Evolutionary conservation across 2,797 vertebrate genomes (phyloP).

Genomic region (Pangasius larnaudii): DNA sequence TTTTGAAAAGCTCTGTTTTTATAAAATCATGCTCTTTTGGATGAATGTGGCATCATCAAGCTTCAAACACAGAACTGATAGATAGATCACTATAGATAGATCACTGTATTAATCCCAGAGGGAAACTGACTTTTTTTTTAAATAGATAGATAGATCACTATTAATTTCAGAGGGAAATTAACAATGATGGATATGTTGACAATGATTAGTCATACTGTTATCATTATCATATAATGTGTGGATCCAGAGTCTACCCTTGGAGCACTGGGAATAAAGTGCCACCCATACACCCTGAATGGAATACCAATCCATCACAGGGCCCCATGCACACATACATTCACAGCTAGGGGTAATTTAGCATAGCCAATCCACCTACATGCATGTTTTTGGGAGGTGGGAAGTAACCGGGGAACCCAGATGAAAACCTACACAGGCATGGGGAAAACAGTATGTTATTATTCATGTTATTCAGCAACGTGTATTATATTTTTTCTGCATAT

Average conservation of each 20-base stretch:
- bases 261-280: background rate
- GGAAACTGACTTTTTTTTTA: background rate
- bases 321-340: background rate
- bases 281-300: background rate
- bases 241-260: background rate
- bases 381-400: background rate
- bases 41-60: background rate
- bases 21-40: background rate
- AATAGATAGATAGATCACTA: background rate
- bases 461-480: background rate
- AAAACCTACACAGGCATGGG: background rate
- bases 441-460: background rate
- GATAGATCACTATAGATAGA: background rate
- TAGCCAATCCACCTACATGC: background rate
- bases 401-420: background rate
- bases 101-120: background rate
- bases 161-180: background rate
- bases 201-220: background rate
- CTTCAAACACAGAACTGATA: background rate
- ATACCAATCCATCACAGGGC: background rate
- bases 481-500: background rate
- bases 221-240: constrained; percentile 1
- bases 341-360: background rate
- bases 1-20: no score
- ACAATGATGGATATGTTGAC: background rate